Base-by-base conservation (phyloP, 2,113 vertebrate species). In the Spea bombifrons region DNA sequence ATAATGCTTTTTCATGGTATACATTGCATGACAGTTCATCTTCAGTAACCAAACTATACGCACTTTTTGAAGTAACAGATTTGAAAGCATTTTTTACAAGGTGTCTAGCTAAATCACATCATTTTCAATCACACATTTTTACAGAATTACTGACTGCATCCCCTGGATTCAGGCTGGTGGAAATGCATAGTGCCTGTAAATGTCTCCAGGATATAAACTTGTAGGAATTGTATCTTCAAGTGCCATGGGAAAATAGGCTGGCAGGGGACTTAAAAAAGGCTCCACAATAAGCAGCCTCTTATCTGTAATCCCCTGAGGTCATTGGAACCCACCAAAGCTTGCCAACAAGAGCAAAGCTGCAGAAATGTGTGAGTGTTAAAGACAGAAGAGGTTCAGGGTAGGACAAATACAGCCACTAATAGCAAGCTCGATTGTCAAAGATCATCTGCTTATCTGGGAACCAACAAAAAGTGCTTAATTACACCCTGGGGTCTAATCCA, bases 261-360 rank as follows among this genome's bases (percentile, higher is more conserved):
- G 52, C 65, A 80, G 71, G 65, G 71, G 78, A 80, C 53, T 79
- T 68, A 80, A 72, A 73, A 30, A 52, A 61, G 45, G 47, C 61
- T 59, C 53, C 73, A 80, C 71, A 80, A 80, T 74, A 68, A 80
- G 50, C n/a, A 74, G 45, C 47, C 77, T 80, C 65, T 74, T 63
- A 80, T 73, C 64, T 68, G 71, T 80, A 74, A 80, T 80, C 78
- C 78, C 78, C 52, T 59, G 71, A 67, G 53, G 78, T 80, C 78
- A 50, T 10, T 50, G 64, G 7, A 80, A 80, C 49, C 71, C 78
- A 73, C 71, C 71, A 74, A 53, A 67, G 71, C 78, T 59, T 74
- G 65, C 64, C 71, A 67, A 80, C 50, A 80, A 57, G 71, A n/a
- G 65, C 30, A 43, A 45, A n/a, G 16, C 44, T 16, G 16, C 61